Base-by-base conservation (phyloP, 2,888 invertebrate species). In the Lasius fuliginosus region DNA sequence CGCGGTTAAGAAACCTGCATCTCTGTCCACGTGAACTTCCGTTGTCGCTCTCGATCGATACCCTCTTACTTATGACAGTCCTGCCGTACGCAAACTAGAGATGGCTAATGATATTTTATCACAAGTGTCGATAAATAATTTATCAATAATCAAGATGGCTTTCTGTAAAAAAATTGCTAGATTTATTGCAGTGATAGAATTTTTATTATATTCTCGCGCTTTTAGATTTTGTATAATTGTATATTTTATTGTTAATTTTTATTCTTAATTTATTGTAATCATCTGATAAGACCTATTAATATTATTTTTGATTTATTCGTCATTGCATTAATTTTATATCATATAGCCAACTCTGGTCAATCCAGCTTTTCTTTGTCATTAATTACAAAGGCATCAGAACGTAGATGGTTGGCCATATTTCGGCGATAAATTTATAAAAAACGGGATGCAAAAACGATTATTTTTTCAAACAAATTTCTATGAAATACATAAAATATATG, bases 41-140 rank as follows among this genome's bases (percentile, higher is more conserved):
- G 53, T 69, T 65, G 46, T 30, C 67, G 30, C 9, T 40, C 73
- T 90, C 82, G 83, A 89, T 89, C 88, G 88, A 90, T 90, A 86
- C 40, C 33, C 9, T 30, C 62, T 27, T 30, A 36, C 56, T 76
- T 6, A 30, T 23, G 18, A 11, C 3, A 42, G 15, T 76, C 33
- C 18, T 65, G n/a, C 67, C 67, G 42, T 85, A 83, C 56, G 33
- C 56, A 18, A 79, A 33, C 33, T 18, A 33, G 23, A 60, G 36
- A 60, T 23, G 12, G 8, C 5, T 46, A 42, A 6, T 9, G 42
- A 58, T 30, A 42, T 11, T 67, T 49, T 23, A 23, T 18, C 27
- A 33, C 3, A 42, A 46, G 27, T 49, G 65, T n/a, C 23, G 46
- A 64, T 33, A 12, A 65, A 73, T 73, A 15, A 74, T 30, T 74